Percentiles rank a stretch among this genome's conserved stretches.
Evolutionary conservation across 2,797 vertebrate genomes (phyloP).

Genomic region (Amblyraja radiata): DNA sequence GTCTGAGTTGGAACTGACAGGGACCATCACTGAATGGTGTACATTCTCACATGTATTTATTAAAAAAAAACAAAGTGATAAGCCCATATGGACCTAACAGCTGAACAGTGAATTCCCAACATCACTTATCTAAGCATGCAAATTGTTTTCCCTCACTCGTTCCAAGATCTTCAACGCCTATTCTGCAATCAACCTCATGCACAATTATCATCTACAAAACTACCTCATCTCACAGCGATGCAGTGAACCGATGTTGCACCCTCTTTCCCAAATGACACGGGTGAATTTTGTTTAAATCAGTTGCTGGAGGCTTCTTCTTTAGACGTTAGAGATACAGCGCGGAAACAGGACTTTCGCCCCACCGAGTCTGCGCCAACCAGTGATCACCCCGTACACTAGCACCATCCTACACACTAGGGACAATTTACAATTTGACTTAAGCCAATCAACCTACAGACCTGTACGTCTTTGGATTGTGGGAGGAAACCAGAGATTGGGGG

Average conservation of each 20-base stretch:
- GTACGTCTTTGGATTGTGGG: no score
- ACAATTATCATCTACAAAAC: neutral
- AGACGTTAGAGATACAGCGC: no score
- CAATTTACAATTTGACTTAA: no score
- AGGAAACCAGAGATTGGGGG: no score
- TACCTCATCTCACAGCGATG: neutral
- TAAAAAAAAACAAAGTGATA: neutral
- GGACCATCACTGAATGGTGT: neutral
- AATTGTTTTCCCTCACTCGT: neutral
- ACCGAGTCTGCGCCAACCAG: no score
- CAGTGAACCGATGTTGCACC: neutral
- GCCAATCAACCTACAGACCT: no score
- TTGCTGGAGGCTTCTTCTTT: neutral
- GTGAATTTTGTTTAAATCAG: neutral
- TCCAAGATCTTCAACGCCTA: neutral
- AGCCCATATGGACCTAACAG: neutral
- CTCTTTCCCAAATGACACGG: neutral
- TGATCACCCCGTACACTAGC: no score
- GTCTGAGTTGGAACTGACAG: neutral
- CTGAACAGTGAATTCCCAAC: neutral
- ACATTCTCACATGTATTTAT: neutral
- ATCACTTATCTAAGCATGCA: neutral
- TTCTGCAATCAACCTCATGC: no score
- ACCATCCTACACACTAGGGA: no score
- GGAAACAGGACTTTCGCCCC: no score